These are phyloP conservation scores for Miltochrista miniata DNA, from an alignment of 2,888 invertebrate genomes.

Conservation along the genomic window DNA sequence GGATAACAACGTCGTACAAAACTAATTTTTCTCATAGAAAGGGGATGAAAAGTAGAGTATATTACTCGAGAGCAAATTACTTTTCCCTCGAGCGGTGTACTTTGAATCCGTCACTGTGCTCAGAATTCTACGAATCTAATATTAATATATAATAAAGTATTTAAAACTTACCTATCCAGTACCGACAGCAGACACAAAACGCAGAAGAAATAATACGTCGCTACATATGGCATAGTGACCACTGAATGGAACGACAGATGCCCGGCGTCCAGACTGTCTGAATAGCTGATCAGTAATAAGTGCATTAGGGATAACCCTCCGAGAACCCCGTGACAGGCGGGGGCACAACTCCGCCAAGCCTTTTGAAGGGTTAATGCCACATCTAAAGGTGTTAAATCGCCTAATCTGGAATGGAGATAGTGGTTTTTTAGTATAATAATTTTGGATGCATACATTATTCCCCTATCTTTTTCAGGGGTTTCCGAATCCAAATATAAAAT, in stretches of 20 bases:
- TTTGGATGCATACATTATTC: too few species aligned
- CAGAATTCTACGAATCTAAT: too few species aligned
- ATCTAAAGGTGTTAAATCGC: slow-evolving; percentile 78
- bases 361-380: slow-evolving; percentile 79
- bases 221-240: slow-evolving; percentile 79
- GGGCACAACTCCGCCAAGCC: slow-evolving; percentile 75
- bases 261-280: slow-evolving; percentile 72
- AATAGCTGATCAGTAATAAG: slow-evolving; percentile 81
- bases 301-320: slow-evolving; percentile 85
- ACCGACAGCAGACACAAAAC: slow-evolving; percentile 84
- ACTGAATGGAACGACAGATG: slow-evolving; percentile 77
- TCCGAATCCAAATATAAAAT: too few species aligned
- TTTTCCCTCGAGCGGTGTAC: too few species aligned
- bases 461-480: too few species aligned
- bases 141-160: too few species aligned
- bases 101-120: too few species aligned
- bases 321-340: slow-evolving; percentile 84
- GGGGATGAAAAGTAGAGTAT: too few species aligned
- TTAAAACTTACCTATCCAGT: slow-evolving; percentile 79
- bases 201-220: slow-evolving; percentile 83
- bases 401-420: slow-evolving; percentile 53
- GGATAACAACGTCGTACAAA: too few species aligned
- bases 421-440: not conserved
- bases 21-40: too few species aligned
- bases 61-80: too few species aligned